Base-by-base conservation (phyloP, 2,113 vertebrate species). In the Ia io region DNA sequence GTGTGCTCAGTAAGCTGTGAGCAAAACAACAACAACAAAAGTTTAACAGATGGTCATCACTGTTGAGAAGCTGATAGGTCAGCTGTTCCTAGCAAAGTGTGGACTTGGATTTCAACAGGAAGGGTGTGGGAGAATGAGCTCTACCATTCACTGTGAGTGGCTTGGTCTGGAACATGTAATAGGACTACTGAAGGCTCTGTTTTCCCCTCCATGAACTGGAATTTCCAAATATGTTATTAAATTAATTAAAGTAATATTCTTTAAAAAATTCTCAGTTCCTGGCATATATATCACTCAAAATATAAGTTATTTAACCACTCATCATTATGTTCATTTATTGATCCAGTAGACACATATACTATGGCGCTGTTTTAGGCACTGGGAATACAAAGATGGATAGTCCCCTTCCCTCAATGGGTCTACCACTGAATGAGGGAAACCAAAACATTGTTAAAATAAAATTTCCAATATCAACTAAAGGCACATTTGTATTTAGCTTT, bases 171-270 rank as follows among this genome's bases (percentile, higher is more conserved):
- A 61, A 32, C 2, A 13, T 11, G 20, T 30, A 10, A 84, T 77
- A 32, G 42, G 35, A 10, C 2, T 9, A 23, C 37, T 25, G 40
- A 40, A 51, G 2, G 9, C 7, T 79, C 10, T 91, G 6, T 18
- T 78, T 49, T n/a, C 40, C 56, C 5, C 14, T 42, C 8, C 25
- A 1, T 28, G 20, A 95, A 49, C 47, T 37, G 22, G 30, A 14
- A 17, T 53, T 80, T 73, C 53, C 53, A 67, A 51, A 67, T 47
- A 12, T 23, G 35, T 80, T 73, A n/a, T 44, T 13, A 49, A 10
- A 67, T 56, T 28, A 84, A 76, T 18, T 78, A 35, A 92, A 86
- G 44, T 61, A 69, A 59, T 53, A 74, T 47, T 87, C 32, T 70
- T 37, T 22, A 28, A 11, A 32, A 51, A 80, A 88, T n/a, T 7